Base-by-base conservation (phyloP, 2,888 invertebrate species). In the Cryptus armator region DNA sequence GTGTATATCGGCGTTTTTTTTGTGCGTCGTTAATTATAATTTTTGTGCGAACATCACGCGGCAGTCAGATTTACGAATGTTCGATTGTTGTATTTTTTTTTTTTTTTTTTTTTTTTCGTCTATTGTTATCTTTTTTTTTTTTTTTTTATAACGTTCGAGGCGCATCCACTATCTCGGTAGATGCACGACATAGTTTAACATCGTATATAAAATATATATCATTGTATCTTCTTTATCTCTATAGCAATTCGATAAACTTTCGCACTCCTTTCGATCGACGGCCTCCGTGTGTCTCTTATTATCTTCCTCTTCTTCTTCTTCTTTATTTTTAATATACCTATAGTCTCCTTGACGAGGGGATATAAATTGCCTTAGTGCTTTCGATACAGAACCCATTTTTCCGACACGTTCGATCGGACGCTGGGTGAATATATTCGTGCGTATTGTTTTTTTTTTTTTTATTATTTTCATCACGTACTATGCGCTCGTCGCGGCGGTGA, bases 121-220 rank as follows among this genome's bases (percentile, higher is more conserved):
- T 32, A 43, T 32, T 59, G 12, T 24, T 64, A 10, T 51, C 43
- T 5, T 67, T 24, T 12, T 9, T 71, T n/a, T 37, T 67, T 67
- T 32, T 67, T 12, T 67, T 37, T 78, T 59, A 76, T 70, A 81
- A 62, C 64, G 70, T 87, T 84, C 80, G 88, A 88, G 88, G 88
- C 87, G 89, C 87, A 86, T 87, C 87, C 79, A 86, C 79, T 79
- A 53, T 44, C 44, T 43, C 74, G 71, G 43, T 67, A 59, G 72
- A 77, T 82, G 72, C 56, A 67, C 77, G 77, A 78, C 56, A 74
- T 83, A 78, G 44, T 68, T 64, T 75, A 86, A 86, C 83, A 84
- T 86, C 81, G 67, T 79, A 76, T 81, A 74, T 72, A 76, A 67
- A 48, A 80, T 81, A 70, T 81, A 77, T 82, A 76, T 24, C 66